phyloP scores from a whole-genome alignment of 2,113 vertebrate species.

The Gavialis gangeticus region DNA sequence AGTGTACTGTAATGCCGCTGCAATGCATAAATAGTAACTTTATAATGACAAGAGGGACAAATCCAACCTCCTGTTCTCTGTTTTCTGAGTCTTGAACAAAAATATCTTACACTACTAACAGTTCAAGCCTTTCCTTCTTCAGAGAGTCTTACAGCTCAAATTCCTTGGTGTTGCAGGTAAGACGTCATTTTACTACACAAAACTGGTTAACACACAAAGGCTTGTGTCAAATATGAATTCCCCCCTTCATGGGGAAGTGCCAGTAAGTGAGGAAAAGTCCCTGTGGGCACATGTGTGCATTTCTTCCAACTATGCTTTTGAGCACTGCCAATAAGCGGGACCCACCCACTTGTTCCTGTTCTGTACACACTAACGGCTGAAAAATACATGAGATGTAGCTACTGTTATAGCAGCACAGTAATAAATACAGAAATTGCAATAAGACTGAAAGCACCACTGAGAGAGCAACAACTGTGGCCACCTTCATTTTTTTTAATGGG shows the following conservation, averaged over 20 bases:
- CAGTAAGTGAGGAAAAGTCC: not conserved
- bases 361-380: not conserved
- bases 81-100: not conserved
- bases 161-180: not conserved
- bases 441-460: too few relatives aligned
- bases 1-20: not conserved
- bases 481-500: too few relatives aligned
- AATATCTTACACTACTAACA: not conserved
- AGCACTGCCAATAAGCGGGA: too few relatives aligned
- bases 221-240: not conserved
- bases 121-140: not conserved
- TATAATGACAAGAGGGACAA: not conserved
- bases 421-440: not conserved
- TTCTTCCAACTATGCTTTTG: too few relatives aligned
- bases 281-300: rapidly evolving
- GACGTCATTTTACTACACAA: not conserved
- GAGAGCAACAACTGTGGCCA: too few relatives aligned
- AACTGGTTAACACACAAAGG: not conserved
- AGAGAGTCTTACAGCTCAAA: not conserved
- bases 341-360: too few relatives aligned
- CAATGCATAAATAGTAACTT: not conserved
- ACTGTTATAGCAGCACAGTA: not conserved
- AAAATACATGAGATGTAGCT: not conserved
- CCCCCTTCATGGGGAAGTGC: not conserved
- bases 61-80: not conserved